These are phyloP conservation scores for Catocala sponsa DNA, from an alignment of 2,888 invertebrate genomes.

Conservation along the genomic window DNA sequence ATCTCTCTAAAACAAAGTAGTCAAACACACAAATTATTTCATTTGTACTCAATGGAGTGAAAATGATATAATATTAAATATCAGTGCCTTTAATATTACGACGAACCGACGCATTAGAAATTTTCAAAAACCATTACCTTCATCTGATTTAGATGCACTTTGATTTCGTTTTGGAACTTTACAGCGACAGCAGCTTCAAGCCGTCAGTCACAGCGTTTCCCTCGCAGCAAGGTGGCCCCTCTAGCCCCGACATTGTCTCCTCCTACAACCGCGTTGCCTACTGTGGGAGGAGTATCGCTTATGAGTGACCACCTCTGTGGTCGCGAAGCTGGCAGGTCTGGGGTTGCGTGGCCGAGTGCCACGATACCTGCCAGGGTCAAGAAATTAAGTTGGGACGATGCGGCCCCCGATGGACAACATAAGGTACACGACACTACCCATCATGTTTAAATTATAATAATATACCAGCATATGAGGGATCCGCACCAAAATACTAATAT, in stretches of 20 bases:
- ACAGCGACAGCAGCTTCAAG: constrained; percentile 30
- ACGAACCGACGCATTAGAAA: too few relatives aligned
- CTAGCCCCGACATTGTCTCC: constrained; percentile 60
- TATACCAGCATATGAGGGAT: too few relatives aligned
- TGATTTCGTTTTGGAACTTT: background rate
- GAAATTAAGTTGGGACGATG: constrained; percentile 90
- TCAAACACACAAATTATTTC: too few relatives aligned
- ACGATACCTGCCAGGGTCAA: constrained; percentile 92
- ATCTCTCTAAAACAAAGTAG: too few relatives aligned
- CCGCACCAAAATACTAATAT: too few relatives aligned
- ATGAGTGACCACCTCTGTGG: constrained; percentile 78
- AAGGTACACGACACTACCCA: constrained; percentile 35
- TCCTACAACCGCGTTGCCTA: constrained; percentile 44
- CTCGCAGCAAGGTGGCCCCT: constrained; percentile 72
- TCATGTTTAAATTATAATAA: constrained; percentile 1
- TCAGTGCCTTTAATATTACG: too few relatives aligned
- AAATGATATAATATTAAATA: too few relatives aligned
- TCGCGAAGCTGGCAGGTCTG: constrained; percentile 71
- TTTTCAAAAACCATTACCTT: too few relatives aligned
- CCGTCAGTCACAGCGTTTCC: constrained; percentile 62
- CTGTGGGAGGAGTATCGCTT: constrained; percentile 60
- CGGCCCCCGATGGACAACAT: constrained; percentile 38
- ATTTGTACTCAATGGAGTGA: too few relatives aligned
- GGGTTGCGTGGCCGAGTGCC: constrained; percentile 90
- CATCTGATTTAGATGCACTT: too few relatives aligned